A percentile compares a stretch with the other conserved stretches of the same genome.
phyloP scores from a whole-genome alignment of 64 coral and sea anemone genomes.

The Astreopora myriophthalma region DNA sequence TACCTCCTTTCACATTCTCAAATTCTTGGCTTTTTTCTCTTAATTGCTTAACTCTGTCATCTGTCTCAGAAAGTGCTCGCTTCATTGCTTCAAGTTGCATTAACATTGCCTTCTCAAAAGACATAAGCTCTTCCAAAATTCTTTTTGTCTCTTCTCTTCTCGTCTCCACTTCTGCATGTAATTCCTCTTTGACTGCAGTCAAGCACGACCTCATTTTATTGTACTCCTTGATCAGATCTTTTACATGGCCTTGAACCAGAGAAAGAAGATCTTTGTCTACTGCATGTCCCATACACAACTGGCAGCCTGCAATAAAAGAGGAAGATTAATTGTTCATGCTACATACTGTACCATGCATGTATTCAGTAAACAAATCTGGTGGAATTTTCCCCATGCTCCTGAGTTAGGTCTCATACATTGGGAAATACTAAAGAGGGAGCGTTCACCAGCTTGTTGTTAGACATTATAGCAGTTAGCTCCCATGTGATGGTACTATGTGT shows the following conservation, averaged over 20 bases:
- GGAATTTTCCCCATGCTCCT: too few species aligned
- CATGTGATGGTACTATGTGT: too few species aligned
- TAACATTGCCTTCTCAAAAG: not conserved
- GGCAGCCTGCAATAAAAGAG: not conserved
- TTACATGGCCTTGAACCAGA: not conserved
- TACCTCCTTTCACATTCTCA: too few species aligned
- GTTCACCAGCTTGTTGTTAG: too few species aligned
- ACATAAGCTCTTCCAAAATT: not conserved
- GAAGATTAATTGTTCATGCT: too few species aligned
- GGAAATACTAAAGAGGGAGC: too few species aligned
- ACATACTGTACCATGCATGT: too few species aligned
- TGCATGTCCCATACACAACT: not conserved
- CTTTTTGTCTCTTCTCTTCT: not conserved
- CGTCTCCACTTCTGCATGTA: not conserved
- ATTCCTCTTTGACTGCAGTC: not conserved
- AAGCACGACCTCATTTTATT: not conserved
- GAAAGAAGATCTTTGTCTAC: not conserved
- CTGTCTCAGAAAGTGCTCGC: not conserved
- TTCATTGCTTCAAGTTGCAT: not conserved
- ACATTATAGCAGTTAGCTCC: too few species aligned
- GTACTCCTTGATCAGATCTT: not conserved
- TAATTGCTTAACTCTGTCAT: not conserved
- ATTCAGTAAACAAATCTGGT: too few species aligned
- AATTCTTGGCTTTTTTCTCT: too few species aligned
- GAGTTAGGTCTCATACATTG: too few species aligned